phyloP scores from a whole-genome alignment of 2,888 invertebrate genomes.

The Sericinus montela region DNA sequence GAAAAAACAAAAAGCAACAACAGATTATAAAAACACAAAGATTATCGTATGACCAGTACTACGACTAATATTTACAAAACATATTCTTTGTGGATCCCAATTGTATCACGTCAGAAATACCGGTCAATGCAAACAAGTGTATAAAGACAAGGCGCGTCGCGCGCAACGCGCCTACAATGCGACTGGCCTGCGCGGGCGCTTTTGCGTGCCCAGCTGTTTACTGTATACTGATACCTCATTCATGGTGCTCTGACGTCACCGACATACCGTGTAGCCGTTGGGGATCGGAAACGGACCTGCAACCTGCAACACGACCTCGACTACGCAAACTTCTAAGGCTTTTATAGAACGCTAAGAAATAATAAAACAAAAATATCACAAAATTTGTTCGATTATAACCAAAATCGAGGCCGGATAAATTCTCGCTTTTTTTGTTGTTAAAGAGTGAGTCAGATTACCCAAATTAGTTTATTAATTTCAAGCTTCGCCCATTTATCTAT shows the following conservation, averaged over 20 bases:
- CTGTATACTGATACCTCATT: constrained; percentile 30
- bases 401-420: no score
- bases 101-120: neutral
- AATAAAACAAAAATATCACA: no score
- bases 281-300: neutral
- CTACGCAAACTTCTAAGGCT: neutral
- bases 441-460: no score
- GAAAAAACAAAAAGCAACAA: no score
- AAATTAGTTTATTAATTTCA: no score
- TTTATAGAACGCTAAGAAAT: neutral
- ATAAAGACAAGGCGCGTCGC: constrained; percentile 45
- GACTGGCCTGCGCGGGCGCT: constrained; percentile 37
- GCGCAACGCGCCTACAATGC: constrained; percentile 58
- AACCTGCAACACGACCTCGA: neutral
- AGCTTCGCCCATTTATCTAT: no score
- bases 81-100: neutral
- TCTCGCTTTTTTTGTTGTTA: no score
- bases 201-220: constrained; percentile 30
- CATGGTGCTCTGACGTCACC: constrained; percentile 13
- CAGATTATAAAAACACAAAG: no score
- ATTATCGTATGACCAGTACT: neutral
- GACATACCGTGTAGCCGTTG: constrained; percentile 3
- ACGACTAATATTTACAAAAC: neutral
- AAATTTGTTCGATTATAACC: no score
- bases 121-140: constrained; percentile 6